Evolutionary conservation across 1,140 invertebrate genomes (phyloP).

Genomic region (Vanessa atalanta): DNA sequence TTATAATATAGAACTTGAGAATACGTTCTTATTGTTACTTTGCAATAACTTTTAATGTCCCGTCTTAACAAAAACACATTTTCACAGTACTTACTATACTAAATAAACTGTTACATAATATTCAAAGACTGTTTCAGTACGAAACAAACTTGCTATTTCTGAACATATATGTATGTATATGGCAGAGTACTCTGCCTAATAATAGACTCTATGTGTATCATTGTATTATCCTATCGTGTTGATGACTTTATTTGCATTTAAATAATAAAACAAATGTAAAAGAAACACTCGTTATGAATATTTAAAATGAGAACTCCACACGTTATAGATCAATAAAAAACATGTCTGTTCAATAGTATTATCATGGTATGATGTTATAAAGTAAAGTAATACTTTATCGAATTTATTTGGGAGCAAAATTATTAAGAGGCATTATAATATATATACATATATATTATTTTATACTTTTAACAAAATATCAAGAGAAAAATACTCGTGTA

Average conservation of each 20-base stretch:
- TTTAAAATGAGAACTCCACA: not conserved
- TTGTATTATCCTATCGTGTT: constrained; percentile 6
- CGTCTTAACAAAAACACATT: not conserved
- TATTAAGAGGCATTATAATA: no score
- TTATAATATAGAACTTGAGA: constrained; percentile 53
- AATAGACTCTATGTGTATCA: constrained; percentile 5
- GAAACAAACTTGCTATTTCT: not conserved
- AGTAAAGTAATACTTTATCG: no score
- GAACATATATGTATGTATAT: not conserved
- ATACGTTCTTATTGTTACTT: constrained; percentile 50
- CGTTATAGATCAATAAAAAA: not conserved
- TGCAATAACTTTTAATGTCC: constrained; percentile 50
- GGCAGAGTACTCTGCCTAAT: not conserved
- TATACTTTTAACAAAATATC: no score
- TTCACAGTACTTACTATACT: not conserved
- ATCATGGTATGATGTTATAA: not conserved
- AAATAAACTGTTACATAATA: no score
- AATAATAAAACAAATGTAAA: constrained; percentile 3
- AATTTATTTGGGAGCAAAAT: no score
- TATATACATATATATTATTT: no score
- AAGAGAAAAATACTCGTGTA: no score
- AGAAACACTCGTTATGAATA: not conserved
- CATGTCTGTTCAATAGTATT: not conserved
- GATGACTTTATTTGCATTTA: constrained; percentile 8
- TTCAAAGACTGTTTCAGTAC: no score